Base-by-base conservation (phyloP, 2,888 invertebrate species). In the Terebella lapidaria region DNA sequence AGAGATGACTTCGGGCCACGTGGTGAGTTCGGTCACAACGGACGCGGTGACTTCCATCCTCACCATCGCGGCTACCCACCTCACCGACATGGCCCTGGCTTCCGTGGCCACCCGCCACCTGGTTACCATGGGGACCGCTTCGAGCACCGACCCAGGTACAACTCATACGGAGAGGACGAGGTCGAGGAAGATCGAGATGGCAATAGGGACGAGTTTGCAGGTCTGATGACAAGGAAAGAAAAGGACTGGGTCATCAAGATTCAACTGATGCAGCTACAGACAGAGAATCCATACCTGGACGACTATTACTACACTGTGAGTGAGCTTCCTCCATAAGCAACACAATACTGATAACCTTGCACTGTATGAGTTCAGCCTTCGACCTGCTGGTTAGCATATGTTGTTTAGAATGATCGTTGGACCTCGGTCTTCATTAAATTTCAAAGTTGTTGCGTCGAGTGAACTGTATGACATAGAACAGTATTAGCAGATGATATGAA, bases 241-340 rank as follows among this genome's bases (percentile, higher is more conserved):
- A 94, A 95, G 72, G 94, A 95, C 70, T 96, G 96, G 94, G 84
- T 99, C 15, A 87, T 94, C 66, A 94, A 93, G 77, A 96, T 99
- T 69, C 97, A 97, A 79, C 84, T 94, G 78, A 81, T 94, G 62
- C 96, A 96, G 76, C 84, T 96, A 1, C 92, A 94, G 75, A 92
- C 93, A 0, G 94, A 92, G 56, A 93, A 95, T 62, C 96, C 97
- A 0, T 94, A 93, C 79, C 88, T 94, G 71, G 95, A 97, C 77
- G 99, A 99, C 81, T 99, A 92, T 79, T 99, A 99, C 76, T 96
- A 91, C 74, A 92, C 92, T 47, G 94, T 91, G 72, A 83, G 85
- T 80, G n/a, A n/a, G n/a, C n/a, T n/a, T n/a, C n/a, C n/a, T n/a
- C n/a, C n/a, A 1, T 15, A 10, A 20, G 18, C 28, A 15, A 35